Percentiles rank a stretch among this genome's conserved stretches.
Conservation (phyloP, 1,140 invertebrate genomes). For the Bombyx mandarina region DNA sequence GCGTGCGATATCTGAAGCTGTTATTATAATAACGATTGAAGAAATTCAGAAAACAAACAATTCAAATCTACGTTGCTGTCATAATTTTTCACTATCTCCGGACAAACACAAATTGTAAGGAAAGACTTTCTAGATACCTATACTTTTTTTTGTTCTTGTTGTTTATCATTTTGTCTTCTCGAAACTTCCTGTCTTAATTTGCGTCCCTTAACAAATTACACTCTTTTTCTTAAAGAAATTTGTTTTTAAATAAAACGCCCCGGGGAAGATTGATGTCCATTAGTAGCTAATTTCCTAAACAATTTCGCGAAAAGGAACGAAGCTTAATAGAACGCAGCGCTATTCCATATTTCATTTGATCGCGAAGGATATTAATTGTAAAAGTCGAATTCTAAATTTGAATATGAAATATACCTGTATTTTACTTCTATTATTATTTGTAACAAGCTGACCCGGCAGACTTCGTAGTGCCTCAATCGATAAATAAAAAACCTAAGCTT, state of each 20-base stretch:
- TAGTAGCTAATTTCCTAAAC: slow-evolving; percentile 45
- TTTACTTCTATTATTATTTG: too few relatives aligned
- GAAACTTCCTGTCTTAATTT: slow-evolving; percentile 36
- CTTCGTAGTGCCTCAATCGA: too few relatives aligned
- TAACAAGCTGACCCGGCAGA: too few relatives aligned
- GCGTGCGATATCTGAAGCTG: too few relatives aligned
- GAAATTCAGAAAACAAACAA: too few relatives aligned
- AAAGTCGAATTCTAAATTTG: too few relatives aligned
- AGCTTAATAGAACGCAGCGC: slow-evolving; percentile 26
- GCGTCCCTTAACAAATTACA: slow-evolving; percentile 42
- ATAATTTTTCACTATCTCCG: not conserved
- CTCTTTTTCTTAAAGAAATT: slow-evolving; percentile 29
- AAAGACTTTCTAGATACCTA: not conserved
- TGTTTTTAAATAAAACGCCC: slow-evolving; percentile 37
- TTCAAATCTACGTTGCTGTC: too few relatives aligned
- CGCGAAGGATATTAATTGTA: slow-evolving; percentile 9
- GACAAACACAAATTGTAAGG: not conserved
- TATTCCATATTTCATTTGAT: slow-evolving; percentile 13
- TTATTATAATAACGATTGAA: too few relatives aligned
- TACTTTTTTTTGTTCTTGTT: slow-evolving; percentile 9
- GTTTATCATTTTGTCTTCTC: slow-evolving; percentile 24
- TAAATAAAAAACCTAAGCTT: too few relatives aligned
- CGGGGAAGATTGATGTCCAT: slow-evolving; percentile 44
- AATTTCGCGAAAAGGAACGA: slow-evolving; percentile 29
- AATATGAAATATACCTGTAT: too few relatives aligned